Conservation (phyloP, 2,888 invertebrate species). For the Phragmatobia fuliginosa region DNA sequence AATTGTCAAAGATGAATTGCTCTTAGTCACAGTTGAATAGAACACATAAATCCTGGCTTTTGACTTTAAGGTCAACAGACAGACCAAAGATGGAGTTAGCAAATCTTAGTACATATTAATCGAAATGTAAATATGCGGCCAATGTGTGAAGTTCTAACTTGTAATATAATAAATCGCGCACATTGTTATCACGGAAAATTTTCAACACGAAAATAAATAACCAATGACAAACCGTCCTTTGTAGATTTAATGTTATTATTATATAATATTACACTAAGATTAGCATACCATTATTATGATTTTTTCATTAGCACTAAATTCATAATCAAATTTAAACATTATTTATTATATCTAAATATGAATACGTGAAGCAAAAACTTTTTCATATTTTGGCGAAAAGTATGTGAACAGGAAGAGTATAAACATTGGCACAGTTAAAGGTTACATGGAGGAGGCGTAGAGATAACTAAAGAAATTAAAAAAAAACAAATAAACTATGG, state of each 20-base stretch:
- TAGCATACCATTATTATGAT: not conserved
- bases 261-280: not conserved
- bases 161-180: conserved; percentile 4
- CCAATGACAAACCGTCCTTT: not conserved
- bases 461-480: too few species aligned
- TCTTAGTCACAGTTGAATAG: conserved; percentile 56
- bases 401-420: too few species aligned
- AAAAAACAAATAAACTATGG: too few species aligned
- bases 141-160: conserved; percentile 43
- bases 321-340: not conserved
- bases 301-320: conserved; percentile 1
- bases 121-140: conserved; percentile 37
- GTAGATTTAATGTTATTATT: conserved; percentile 2
- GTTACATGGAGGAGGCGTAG: too few species aligned
- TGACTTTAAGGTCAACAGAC: conserved; percentile 47
- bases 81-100: conserved; percentile 41
- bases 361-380: too few species aligned
- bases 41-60: conserved; percentile 52
- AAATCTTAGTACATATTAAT: conserved; percentile 41
- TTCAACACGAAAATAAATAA: conserved; percentile 25
- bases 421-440: too few species aligned
- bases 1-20: conserved; percentile 58
- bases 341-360: too few species aligned
- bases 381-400: too few species aligned
- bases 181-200: conserved; percentile 18